phyloP scores from a whole-genome alignment of 1,140 invertebrate species.

The Metopolophium dirhodum region DNA sequence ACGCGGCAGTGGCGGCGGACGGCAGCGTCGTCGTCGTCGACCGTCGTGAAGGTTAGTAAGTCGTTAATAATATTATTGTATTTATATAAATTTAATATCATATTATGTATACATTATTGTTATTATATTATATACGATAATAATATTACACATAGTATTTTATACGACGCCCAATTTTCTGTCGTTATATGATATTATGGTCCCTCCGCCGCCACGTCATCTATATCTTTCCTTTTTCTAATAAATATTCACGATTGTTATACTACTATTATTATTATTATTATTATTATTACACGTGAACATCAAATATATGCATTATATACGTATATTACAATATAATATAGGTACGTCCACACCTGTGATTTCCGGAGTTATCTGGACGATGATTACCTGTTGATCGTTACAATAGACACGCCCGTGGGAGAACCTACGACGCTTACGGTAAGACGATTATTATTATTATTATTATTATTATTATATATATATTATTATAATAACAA shows the following conservation, averaged over 20 bases:
- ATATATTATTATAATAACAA: neutral
- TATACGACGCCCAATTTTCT: constrained; percentile 34
- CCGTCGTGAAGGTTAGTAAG: neutral
- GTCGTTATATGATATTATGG: neutral
- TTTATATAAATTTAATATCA: constrained; percentile 42
- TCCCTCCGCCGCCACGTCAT: neutral
- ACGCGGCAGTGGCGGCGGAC: neutral
- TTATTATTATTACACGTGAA: constrained; percentile 31
- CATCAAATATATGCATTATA: neutral
- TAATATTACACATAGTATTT: neutral
- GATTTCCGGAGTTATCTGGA: constrained; percentile 48
- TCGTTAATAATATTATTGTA: constrained; percentile 26
- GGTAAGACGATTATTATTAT: constrained; percentile 18
- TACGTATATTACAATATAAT: constrained; percentile 15
- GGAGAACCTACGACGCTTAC: neutral
- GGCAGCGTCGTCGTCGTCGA: neutral
- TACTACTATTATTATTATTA: constrained; percentile 28
- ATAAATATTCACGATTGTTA: constrained; percentile 57
- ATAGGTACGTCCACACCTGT: constrained; percentile 44
- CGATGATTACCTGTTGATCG: constrained; percentile 44
- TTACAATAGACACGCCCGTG: constrained; percentile 41
- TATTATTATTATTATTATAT: neutral
- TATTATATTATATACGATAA: constrained; percentile 21
- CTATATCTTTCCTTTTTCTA: constrained; percentile 21
- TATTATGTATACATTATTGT: constrained; percentile 20